Conservation (phyloP, 2,888 invertebrate species). For the Sclerodermus sp. region DNA sequence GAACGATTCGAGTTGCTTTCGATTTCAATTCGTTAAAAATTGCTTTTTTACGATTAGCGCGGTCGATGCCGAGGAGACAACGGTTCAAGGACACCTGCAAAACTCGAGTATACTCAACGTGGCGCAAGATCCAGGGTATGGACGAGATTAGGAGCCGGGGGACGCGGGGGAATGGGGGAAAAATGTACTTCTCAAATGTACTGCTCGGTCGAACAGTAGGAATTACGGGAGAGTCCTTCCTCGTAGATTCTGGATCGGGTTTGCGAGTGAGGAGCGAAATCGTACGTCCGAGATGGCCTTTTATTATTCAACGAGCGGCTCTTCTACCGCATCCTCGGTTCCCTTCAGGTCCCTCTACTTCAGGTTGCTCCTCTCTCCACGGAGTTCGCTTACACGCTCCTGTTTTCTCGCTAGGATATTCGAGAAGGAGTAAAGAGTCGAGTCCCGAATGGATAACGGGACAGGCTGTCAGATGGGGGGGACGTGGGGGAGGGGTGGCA, state of each 20-base stretch:
- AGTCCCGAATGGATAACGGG: constrained; percentile 13
- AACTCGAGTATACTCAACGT: no score
- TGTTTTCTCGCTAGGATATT: constrained; percentile 18
- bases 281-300: constrained; percentile 23
- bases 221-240: constrained; percentile 24
- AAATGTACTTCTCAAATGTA: no score
- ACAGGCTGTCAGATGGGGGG: constrained; percentile 1
- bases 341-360: no score
- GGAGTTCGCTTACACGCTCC: constrained; percentile 13
- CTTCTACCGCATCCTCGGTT: constrained; percentile 15
- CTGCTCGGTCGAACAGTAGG: no score
- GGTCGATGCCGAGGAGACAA: no score
- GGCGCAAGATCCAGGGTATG: no score
- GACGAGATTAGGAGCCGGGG: no score
- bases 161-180: no score
- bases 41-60: no score
- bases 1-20: no score
- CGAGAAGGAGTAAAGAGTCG: constrained; percentile 2
- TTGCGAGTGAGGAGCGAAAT: constrained; percentile 13
- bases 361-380: constrained; percentile 17
- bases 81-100: no score
- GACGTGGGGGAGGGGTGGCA: neutral
- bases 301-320: constrained; percentile 40
- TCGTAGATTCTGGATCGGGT: constrained; percentile 23
- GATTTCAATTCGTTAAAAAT: no score